Evolutionary conservation across 2,888 invertebrate species (phyloP).

Genomic region (Xestia ashworthii): DNA sequence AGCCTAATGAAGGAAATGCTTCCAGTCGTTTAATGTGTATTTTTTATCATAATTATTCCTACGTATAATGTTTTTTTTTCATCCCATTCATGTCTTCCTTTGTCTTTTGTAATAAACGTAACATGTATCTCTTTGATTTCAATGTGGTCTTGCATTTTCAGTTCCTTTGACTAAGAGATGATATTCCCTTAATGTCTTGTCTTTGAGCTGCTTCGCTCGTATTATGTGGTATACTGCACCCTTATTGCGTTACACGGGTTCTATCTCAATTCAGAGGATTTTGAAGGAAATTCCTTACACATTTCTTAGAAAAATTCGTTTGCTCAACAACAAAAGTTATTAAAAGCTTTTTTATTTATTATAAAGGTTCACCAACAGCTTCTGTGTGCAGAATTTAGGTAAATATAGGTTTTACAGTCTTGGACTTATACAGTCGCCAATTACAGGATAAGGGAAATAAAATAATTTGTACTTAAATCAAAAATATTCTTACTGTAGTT

Average conservation of each 20-base stretch:
- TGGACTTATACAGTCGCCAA: too few species aligned
- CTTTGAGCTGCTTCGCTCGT: background rate
- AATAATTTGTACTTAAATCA: too few species aligned
- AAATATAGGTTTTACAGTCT: too few species aligned
- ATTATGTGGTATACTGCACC: background rate
- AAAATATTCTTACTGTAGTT: too few species aligned
- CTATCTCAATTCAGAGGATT: background rate
- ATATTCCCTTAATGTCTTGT: slow-evolving; percentile 1
- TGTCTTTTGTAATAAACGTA: slow-evolving; percentile 16
- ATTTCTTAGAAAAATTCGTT: background rate
- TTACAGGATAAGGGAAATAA: too few species aligned
- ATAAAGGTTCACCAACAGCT: too few species aligned
- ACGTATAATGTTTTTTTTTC: slow-evolving; percentile 27
- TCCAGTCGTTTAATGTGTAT: slow-evolving; percentile 58
- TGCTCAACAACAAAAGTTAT: background rate
- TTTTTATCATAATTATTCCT: slow-evolving; percentile 58
- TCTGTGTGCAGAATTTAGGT: too few species aligned
- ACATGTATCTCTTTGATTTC: slow-evolving; percentile 23
- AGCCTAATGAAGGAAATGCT: slow-evolving; percentile 76
- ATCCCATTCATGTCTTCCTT: slow-evolving; percentile 6
- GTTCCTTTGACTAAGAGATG: background rate
- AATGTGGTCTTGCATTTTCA: background rate
- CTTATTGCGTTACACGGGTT: background rate
- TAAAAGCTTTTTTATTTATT: too few species aligned
- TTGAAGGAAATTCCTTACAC: background rate